Base-by-base conservation (phyloP, 2,888 invertebrate genomes). In the Cryptocheilus praepositus region DNA sequence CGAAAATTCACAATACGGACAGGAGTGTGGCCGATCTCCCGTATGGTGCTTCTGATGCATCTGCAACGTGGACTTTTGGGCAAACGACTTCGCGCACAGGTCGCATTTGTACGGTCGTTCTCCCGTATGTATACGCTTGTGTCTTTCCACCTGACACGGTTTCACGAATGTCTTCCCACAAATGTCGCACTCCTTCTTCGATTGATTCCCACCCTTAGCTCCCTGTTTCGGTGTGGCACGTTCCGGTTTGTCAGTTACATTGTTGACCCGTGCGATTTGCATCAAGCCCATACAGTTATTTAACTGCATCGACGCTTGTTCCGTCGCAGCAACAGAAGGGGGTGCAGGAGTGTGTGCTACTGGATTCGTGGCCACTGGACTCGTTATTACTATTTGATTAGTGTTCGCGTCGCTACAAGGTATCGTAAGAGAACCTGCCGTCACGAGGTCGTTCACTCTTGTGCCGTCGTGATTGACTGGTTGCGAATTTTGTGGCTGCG, bases 1-100 rank as follows among this genome's bases (percentile, higher is more conserved):
- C 11, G 90, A 89, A 74, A 90, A 90, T n/a, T 90, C 89, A 83
- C 93, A 93, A 70, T 91, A 89, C 0, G 90, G 88, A 83, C 93
- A 93, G 3, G 87, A 85, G 81, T 90, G 90, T 0, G 92, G 92
- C 53, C 91, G 89, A 67, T 91, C 89, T 4, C 91, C 91, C 0
- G 89, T 89, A 85, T 94, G 93, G 68, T 90, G 90, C 61, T 90
- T 90, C 78, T 91, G 89, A 82, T 94, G 94, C 71, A 91, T 90
- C 62, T 91, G 89, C 43, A 93, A 86, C 0, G 92, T 90, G 25
- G 91, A 92, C 73, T 91, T 91, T 76, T 92, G 92, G 58, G 91
- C 91, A 79, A 93, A 93, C 1, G 91, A 90, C 81, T 91, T 92
- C 4, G 88, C 85, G 83, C 93, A 94, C 21, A 90, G 82, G 13